Base-by-base conservation (phyloP, 1,140 invertebrate species). In the Pogonognathellus flavescens region DNA sequence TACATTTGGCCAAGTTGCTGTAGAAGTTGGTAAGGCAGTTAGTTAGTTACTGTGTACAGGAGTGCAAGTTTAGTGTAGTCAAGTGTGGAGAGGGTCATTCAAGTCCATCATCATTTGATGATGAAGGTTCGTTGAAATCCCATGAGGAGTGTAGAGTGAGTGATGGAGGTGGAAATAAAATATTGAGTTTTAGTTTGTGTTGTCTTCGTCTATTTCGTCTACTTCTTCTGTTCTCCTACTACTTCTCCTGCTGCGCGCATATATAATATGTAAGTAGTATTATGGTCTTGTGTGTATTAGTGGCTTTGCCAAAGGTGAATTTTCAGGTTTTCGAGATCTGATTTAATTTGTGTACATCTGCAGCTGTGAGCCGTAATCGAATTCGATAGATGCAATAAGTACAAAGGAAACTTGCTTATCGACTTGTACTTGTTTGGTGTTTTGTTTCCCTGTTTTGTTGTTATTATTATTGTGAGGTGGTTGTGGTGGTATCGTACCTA, bases 161-260 rank as follows among this genome's bases (percentile, higher is more conserved):
- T 76, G 70, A 76, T 50, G 25, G 70, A 76, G 70, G 70, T 76
- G 41, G 70, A 76, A 76, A 81, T 81, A 81, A 81, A 81, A 81
- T 55, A 81, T 55, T 81, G 50, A 55, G 80, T 55, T 81, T 81
- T 55, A 53, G 53, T 81, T 53, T 80, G 18, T 49, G 16, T 52
- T 50, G 72, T 80, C 50, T 80, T 80, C 62, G 22, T 66, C 62
- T 20, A 25, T 66, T 20, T 66, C 14, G 22, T 66, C 18, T 14
- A 20, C 62, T 25, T 6, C 55, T 59, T 59, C 31, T 41, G n/a
- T n/a, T n/a, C n/a, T n/a, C n/a, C n/a, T n/a, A 20, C 62, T 25
- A 14, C 55, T 59, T 59, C 31, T 41, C 31, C 31, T 6, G 1
- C 31, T n/a, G n/a, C n/a, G n/a, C 31, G 31, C 31, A 41, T 41